These are phyloP conservation scores for Caenorhabditis wallacei DNA, from an alignment of 2,888 invertebrate genomes.

Conservation along the genomic window DNA sequence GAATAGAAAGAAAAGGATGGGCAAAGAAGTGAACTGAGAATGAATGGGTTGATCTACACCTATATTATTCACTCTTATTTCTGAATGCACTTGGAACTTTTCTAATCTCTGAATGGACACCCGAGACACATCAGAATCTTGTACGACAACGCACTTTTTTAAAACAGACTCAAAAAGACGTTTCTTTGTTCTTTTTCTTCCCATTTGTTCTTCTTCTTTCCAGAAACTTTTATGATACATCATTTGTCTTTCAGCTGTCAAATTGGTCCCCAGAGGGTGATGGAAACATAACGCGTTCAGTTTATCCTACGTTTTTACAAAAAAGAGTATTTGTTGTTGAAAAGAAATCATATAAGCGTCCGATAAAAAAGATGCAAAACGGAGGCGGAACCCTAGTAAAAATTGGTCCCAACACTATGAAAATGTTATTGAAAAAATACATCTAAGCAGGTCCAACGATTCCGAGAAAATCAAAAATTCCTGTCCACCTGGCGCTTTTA, in stretches of 20 bases:
- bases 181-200: conserved; percentile 10
- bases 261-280: conserved; percentile 51
- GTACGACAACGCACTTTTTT: conserved; percentile 12
- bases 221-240: conserved; percentile 43
- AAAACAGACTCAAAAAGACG: neutral
- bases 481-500: conserved; percentile 26
- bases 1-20: conserved; percentile 18
- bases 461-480: conserved; percentile 38
- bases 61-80: conserved; percentile 47
- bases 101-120: conserved; percentile 30
- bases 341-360: conserved; percentile 36
- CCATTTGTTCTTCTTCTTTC: neutral
- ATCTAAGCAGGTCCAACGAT: neutral
- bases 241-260: conserved; percentile 36
- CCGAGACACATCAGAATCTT: neutral
- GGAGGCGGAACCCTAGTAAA: conserved; percentile 21
- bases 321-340: conserved; percentile 21
- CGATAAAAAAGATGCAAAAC: conserved; percentile 43
- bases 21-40: conserved; percentile 41
- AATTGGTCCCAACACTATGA: conserved; percentile 14
- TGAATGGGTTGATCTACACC: conserved; percentile 59
- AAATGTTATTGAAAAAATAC: conserved; percentile 24
- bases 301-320: conserved; percentile 8
- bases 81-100: conserved; percentile 44
- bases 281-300: conserved; percentile 46